phyloP scores from a whole-genome alignment of 2,113 vertebrate genomes.

The Osmerus mordax region DNA sequence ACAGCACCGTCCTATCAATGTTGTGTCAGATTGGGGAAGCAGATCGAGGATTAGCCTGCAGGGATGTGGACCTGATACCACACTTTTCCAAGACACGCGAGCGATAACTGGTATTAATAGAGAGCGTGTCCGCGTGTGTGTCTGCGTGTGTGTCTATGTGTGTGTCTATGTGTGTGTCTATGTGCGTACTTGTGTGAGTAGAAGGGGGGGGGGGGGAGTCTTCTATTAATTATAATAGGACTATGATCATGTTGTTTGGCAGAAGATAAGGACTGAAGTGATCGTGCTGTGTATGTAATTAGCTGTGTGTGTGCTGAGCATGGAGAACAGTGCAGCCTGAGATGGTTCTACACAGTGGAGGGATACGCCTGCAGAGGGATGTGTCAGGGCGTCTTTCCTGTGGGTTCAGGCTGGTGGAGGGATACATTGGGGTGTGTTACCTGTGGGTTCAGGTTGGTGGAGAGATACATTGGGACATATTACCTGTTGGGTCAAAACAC shows the following conservation, averaged over 20 bases:
- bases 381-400: too few species aligned
- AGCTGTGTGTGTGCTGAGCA: background rate
- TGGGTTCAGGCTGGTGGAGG: background rate
- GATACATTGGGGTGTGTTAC: background rate
- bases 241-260: too few species aligned
- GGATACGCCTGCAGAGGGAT: background rate
- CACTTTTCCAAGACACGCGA: conserved; percentile 47
- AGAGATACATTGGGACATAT: background rate
- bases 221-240: too few species aligned
- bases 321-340: background rate
- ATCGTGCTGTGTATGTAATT: conserved; percentile 5
- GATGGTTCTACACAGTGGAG: background rate
- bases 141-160: background rate
- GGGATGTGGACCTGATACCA: conserved; percentile 61
- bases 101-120: conserved; percentile 50
- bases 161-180: background rate
- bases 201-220: too few species aligned
- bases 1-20: conserved; percentile 63
- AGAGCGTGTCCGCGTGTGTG: conserved; percentile 11
- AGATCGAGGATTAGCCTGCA: conserved; percentile 55
- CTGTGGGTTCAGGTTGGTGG: background rate
- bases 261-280: background rate
- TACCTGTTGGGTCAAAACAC: conserved; percentile 1
- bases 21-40: conserved; percentile 61
- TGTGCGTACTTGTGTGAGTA: background rate